Evolutionary conservation across 2,113 vertebrate species (phyloP), one percentile per base, ranked within the genome.

Genomic region (Poecilia latipinna): DNA sequence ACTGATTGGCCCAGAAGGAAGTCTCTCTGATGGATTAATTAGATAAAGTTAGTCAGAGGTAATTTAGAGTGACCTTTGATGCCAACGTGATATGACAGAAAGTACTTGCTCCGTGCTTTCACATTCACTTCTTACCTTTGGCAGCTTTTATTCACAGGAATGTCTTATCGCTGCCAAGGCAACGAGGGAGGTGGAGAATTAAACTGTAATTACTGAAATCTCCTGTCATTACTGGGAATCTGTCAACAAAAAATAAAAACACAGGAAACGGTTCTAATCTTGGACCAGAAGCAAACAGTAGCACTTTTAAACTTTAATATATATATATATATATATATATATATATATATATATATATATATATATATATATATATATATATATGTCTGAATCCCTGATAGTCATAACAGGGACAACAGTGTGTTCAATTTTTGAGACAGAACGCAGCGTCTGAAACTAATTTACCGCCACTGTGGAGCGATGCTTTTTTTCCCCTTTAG

Each of bases 1-100:
- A 75, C 91, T 86, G 90, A 90, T 91, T 61, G 33, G n/a, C 51
- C 24, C 24, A n/a, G 37, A 33, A 54, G 4, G 11, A 67, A 17
- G 24, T 24, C 29, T 77, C 5, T 3, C 24, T 54, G 68, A 78
- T 39, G 10, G n/a, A 84, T 68, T 32, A 60, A 84, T 78, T 61
- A 70, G 68, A 69, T 65, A 33, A 17, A 67, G 33, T 70, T 62
- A 63, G 32, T 77, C 39, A 60, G 29, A 42, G 51, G 29, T 65
- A 51, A 10, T 26, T 5, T 3, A 37, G 29, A 66, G 35, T 85
- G 68, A 87, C 71, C 85, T 87, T 81, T 89, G 73, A 71, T 77
- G 81, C 85, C 65, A 81, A 6, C 39, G 32, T 66, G 44, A 60
- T 19, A 62, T 72, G 75, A 35, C 22, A 68, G 42, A 37, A 79